A percentile compares a stretch with the other conserved stretches of the same genome.
phyloP scores from a whole-genome alignment of 2,113 vertebrate species.

The Sebastes fasciatus region DNA sequence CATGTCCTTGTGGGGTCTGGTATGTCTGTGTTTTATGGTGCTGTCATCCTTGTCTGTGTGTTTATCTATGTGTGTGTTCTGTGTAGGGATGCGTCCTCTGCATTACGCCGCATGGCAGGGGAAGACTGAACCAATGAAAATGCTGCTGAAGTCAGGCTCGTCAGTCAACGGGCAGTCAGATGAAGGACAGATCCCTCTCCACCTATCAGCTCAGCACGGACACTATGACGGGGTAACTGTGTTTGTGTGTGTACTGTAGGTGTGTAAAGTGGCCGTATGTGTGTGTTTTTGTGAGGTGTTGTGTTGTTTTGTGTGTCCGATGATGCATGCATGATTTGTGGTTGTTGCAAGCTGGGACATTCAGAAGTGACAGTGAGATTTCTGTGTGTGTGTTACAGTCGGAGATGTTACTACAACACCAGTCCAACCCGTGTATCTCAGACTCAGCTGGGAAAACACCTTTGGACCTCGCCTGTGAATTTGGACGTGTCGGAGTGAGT shows the following conservation, averaged over 20 bases:
- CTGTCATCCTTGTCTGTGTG: slow-evolving; percentile 14
- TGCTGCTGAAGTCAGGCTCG: slow-evolving; percentile 96
- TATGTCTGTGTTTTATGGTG: slow-evolving; percentile 31
- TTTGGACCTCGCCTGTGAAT: slow-evolving; percentile 97
- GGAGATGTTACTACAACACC: slow-evolving; percentile 90
- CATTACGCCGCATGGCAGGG: slow-evolving; percentile 99
- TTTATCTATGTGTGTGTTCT: slow-evolving; percentile 22
- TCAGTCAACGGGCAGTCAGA: slow-evolving; percentile 95
- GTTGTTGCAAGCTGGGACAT: slow-evolving; percentile 3
- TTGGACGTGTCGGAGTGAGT: slow-evolving; percentile 94
- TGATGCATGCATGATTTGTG: slow-evolving; percentile 43
- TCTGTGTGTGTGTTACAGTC: slow-evolving; percentile 62
- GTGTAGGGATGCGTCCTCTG: slow-evolving; percentile 94
- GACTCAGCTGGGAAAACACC: slow-evolving; percentile 96
- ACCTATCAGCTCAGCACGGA: slow-evolving; percentile 95
- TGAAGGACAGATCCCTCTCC: slow-evolving; percentile 97
- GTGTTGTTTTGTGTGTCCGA: slow-evolving; percentile 21
- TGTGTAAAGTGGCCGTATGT: slow-evolving; percentile 1
- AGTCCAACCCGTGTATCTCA: slow-evolving; percentile 98
- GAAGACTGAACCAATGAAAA: slow-evolving; percentile 98
- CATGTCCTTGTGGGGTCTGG: slow-evolving; percentile 30
- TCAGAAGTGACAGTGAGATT: background rate
- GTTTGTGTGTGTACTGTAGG: slow-evolving; percentile 31
- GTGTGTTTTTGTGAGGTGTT: slow-evolving; percentile 25
- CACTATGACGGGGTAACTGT: slow-evolving; percentile 95